Conservation (phyloP, 2,797 vertebrate species). For the Limosa lapponica region DNA sequence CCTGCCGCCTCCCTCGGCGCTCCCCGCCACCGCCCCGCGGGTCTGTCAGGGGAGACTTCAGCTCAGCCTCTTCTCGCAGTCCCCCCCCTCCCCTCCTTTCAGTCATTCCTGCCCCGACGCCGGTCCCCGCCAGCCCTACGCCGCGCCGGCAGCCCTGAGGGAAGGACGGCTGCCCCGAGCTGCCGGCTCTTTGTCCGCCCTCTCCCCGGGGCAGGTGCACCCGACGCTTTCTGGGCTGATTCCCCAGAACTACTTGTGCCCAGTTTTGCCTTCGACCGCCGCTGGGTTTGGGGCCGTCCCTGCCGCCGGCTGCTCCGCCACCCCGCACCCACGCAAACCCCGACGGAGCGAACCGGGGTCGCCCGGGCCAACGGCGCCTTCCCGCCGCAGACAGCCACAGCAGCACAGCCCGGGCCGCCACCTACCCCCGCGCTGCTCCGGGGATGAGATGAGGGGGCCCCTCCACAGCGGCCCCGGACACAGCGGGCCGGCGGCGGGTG, state of each 20-base stretch:
- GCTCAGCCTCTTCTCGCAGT: neutral
- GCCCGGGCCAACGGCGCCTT: neutral
- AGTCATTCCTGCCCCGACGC: neutral
- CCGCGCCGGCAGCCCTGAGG: neutral
- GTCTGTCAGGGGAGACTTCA: rapidly evolving
- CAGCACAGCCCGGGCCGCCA: neutral
- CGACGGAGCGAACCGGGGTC: neutral
- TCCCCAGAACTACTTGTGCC: neutral
- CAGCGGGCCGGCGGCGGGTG: too few species aligned
- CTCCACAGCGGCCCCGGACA: too few species aligned
- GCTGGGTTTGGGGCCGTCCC: neutral
- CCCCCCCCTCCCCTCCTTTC: too few species aligned
- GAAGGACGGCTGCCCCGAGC: neutral
- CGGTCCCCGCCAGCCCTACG: neutral
- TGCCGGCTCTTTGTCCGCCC: neutral
- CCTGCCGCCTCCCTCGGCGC: neutral
- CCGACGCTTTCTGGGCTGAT: neutral
- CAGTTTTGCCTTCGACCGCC: neutral
- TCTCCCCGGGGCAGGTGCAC: neutral
- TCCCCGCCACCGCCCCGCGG: neutral
- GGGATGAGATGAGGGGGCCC: neutral
- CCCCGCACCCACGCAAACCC: neutral
- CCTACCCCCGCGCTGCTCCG: neutral
- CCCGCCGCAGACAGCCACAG: neutral
- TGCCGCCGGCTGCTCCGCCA: neutral